Conservation (phyloP, 2,888 invertebrate genomes). For the Latrodectus elegans region DNA sequence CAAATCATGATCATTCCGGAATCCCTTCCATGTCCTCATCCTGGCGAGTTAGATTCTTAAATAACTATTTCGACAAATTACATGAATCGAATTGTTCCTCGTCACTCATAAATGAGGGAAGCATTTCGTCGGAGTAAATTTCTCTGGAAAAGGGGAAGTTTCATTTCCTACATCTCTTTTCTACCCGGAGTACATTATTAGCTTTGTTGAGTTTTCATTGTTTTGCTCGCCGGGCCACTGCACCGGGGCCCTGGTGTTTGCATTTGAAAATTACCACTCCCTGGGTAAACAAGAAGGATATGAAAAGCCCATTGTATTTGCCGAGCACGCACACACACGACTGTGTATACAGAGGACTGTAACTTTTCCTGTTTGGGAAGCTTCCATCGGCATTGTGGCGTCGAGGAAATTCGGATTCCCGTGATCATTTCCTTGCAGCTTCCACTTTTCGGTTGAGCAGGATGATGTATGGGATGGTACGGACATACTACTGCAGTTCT, state of each 20-base stretch:
- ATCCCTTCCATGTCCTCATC: too few relatives aligned
- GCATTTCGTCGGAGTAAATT: neutral
- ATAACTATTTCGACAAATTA: neutral
- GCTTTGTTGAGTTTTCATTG: slow-evolving; percentile 19
- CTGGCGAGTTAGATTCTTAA: neutral
- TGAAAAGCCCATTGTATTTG: slow-evolving; percentile 22
- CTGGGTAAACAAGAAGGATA: slow-evolving; percentile 27
- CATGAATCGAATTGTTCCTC: neutral
- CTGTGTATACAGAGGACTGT: neutral
- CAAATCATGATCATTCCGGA: too few relatives aligned
- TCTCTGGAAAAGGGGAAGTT: slow-evolving; percentile 16
- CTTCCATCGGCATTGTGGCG: neutral
- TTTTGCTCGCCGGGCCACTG: neutral
- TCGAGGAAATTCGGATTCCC: neutral
- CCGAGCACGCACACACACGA: neutral
- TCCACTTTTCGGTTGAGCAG: too few relatives aligned
- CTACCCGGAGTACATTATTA: slow-evolving; percentile 13
- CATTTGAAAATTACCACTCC: slow-evolving; percentile 34
- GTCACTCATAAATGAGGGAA: neutral
- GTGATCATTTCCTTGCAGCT: neutral
- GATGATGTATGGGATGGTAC: too few relatives aligned
- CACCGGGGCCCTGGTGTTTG: slow-evolving; percentile 11
- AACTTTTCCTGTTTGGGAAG: neutral
- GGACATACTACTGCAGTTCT: too few relatives aligned
- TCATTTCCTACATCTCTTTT: slow-evolving; percentile 36